Evolutionary conservation across 92 coral and sea anemone genomes (phyloP).

Genomic region (Pocillopora meandrina): DNA sequence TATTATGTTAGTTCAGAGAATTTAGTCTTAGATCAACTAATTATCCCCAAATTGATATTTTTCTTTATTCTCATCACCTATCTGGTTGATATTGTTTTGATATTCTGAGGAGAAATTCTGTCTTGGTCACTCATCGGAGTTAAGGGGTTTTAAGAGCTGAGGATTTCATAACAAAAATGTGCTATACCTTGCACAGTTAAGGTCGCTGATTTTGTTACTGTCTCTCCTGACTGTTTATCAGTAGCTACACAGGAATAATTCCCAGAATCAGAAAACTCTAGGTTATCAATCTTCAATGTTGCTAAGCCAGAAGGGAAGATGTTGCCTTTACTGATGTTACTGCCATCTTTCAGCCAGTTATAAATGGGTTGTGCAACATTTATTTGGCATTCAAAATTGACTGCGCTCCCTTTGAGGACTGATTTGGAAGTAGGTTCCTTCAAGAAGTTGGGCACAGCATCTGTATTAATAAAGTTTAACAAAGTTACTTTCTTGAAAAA

Average conservation of each 20-base stretch:
- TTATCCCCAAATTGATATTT: too few species aligned
- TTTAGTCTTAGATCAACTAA: too few species aligned
- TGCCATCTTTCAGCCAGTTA: constrained; percentile 64
- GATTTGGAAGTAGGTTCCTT: constrained; percentile 37
- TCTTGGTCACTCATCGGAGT: too few species aligned
- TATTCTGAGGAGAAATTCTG: too few species aligned
- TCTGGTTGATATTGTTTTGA: too few species aligned
- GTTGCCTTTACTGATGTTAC: constrained; percentile 54
- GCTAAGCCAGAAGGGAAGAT: constrained; percentile 11
- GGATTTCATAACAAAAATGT: too few species aligned
- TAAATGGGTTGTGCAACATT: constrained; percentile 45
- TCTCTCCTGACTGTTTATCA: constrained; percentile 15
- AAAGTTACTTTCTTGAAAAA: background rate
- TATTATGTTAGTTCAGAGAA: too few species aligned
- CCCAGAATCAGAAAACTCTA: constrained; percentile 59
- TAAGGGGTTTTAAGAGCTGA: too few species aligned
- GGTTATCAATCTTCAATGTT: constrained; percentile 32
- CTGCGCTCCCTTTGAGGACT: constrained; percentile 28
- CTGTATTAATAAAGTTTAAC: constrained; percentile 5
- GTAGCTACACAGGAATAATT: constrained; percentile 54
- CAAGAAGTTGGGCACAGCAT: constrained; percentile 26
- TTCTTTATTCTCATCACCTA: too few species aligned
- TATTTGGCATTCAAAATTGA: constrained; percentile 54
- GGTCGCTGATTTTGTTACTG: constrained; percentile 30
- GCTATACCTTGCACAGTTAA: constrained; percentile 47